Evolutionary conservation across 1,140 invertebrate species (phyloP).

Genomic region (Galendromus occidentalis): DNA sequence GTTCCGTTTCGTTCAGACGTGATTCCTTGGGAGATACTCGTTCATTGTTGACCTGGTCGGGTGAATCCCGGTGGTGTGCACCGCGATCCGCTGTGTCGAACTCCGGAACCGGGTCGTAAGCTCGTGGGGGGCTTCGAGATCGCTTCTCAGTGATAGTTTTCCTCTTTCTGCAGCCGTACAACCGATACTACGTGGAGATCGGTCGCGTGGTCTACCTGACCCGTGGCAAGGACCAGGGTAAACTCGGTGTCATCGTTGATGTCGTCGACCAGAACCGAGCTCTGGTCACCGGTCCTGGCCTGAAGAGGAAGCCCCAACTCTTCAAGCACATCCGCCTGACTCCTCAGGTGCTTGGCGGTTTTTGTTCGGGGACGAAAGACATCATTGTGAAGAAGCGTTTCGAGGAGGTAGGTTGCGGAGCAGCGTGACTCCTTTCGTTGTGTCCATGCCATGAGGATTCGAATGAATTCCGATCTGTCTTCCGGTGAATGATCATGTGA

Average conservation of each 20-base stretch:
- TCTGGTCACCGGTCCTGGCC: not conserved
- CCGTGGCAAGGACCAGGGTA: slow-evolving; percentile 67
- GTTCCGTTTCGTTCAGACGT: not conserved
- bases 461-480: not conserved
- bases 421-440: not conserved
- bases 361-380: not conserved
- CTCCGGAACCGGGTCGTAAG: no score
- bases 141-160: not conserved
- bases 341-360: not conserved
- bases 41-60: not conserved
- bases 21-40: not conserved
- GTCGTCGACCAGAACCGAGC: slow-evolving; percentile 89
- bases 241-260: slow-evolving; percentile 79
- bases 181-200: slow-evolving; percentile 71
- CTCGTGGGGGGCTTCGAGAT: not conserved
- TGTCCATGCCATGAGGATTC: not conserved
- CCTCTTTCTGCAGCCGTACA: slow-evolving; percentile 2
- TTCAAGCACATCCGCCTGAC: slow-evolving; percentile 1
- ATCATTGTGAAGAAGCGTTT: not conserved
- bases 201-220: slow-evolving; percentile 85
- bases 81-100: no score
- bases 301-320: slow-evolving; percentile 2
- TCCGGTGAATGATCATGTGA: not conserved
- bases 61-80: not conserved
- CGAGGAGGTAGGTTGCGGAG: not conserved